Base-by-base conservation (phyloP, 2,797 vertebrate species). In the Sebastes vulpes region DNA sequence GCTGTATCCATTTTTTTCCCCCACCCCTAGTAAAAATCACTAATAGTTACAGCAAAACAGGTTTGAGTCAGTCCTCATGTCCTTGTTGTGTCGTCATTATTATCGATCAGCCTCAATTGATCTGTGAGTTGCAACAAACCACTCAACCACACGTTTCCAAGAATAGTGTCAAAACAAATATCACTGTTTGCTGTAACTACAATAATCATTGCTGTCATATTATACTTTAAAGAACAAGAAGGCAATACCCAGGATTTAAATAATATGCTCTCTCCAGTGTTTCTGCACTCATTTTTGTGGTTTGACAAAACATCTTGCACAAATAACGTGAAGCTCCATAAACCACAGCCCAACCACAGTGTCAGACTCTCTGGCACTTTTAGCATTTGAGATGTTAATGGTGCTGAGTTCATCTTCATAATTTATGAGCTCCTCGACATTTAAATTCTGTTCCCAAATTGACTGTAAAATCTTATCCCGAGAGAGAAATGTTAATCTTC, bases 281-380 rank as follows among this genome's bases (percentile, higher is more conserved):
- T 75, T 85, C 75, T 87, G 63, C 67, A 85, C 67, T 77, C 72
- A 83, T 25, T 38, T 69, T 71, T 84, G 79, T 26, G 83, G 87
- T 88, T 74, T 78, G 64, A 84, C 46, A 57, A 81, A 88, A 84
- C 66, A 80, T 87, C 79, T 90, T 87, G 81, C 79, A 73, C 65
- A 88, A 85, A 90, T 83, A 85, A 87, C 8, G 25, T 75, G 79
- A 82, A 75, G 74, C 72, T 65, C 82, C 79, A 69, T 76, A 77
- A 90, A 90, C 90, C 89, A 32, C 84, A 84, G 68, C n/a, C 77
- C n/a, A 11, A 82, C 89, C 89, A 61, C 91, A 88, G 64, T 73
- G 84, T 88, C 83, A 86, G 84, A 71, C 78, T 58, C 31, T 82
- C 79, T 89, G 85, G 85, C 87, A 90, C 50, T 25, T 80, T 79